Conservation (phyloP, 2,888 invertebrate species). For the Augochlorella aurata region DNA sequence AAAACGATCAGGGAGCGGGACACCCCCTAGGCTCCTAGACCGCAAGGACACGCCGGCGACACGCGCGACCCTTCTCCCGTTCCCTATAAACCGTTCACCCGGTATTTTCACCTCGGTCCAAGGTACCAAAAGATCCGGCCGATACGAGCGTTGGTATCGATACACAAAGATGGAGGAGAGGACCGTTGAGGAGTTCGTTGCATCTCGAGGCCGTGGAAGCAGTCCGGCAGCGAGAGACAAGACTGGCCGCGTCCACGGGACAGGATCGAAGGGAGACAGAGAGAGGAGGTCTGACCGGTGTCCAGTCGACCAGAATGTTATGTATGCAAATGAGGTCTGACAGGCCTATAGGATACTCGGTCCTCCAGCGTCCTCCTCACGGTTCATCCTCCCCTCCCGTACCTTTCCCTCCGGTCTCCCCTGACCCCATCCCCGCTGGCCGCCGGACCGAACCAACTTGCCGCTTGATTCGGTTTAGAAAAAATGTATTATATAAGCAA, state of each 20-base stretch:
- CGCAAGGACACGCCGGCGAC: too few species aligned
- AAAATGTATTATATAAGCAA: slow-evolving; percentile 76
- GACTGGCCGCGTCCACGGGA: slow-evolving; percentile 42
- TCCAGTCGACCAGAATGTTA: slow-evolving; percentile 82
- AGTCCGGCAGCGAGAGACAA: slow-evolving; percentile 54
- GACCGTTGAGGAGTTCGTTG: slow-evolving; percentile 57
- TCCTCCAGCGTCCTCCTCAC: slow-evolving; percentile 64
- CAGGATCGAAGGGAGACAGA: slow-evolving; percentile 61
- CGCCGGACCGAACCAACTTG: slow-evolving; percentile 38
- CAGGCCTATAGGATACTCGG: slow-evolving; percentile 76
- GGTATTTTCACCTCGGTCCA: slow-evolving; percentile 44
- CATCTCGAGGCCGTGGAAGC: slow-evolving; percentile 67
- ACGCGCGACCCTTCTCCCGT: not conserved
- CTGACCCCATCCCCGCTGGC: not conserved
- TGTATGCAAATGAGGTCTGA: slow-evolving; percentile 81
- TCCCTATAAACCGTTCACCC: slow-evolving; percentile 37
- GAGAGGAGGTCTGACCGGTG: slow-evolving; percentile 78
- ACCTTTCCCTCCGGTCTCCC: slow-evolving; percentile 44
- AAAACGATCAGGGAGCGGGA: not conserved
- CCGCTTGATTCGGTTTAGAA: slow-evolving; percentile 72
- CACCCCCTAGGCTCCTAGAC: not conserved
- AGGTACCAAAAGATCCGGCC: slow-evolving; percentile 45
- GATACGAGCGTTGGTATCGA: slow-evolving; percentile 62
- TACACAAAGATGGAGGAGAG: slow-evolving; percentile 66
- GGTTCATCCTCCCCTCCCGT: slow-evolving; percentile 57